Percentiles rank a stretch among this genome's conserved stretches.
These are phyloP conservation scores for Cydia strobilella DNA, from an alignment of 1,140 invertebrate species.

Conservation along the genomic window DNA sequence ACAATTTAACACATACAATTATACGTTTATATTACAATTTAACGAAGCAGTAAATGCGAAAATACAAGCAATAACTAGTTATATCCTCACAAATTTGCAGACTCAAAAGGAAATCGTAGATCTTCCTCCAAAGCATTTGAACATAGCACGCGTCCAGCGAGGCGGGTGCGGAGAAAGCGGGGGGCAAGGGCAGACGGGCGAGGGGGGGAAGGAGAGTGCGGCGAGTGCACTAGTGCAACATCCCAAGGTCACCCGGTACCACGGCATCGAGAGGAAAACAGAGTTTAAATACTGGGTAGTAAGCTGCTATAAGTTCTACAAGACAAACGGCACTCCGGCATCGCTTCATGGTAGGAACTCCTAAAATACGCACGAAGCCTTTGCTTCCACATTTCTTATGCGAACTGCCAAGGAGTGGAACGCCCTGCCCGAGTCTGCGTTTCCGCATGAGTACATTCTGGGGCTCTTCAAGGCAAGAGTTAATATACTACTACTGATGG, in stretches of 20 bases:
- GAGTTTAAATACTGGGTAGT: not conserved
- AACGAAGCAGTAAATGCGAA: not conserved
- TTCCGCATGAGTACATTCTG: too few species aligned
- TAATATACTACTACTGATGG: too few species aligned
- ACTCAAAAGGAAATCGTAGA: not conserved
- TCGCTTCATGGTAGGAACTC: too few species aligned
- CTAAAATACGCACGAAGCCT: too few species aligned
- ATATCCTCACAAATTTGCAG: not conserved
- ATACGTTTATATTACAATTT: too few species aligned
- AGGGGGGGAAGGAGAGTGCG: constrained; percentile 32
- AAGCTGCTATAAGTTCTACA: too few species aligned
- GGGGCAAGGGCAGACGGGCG: constrained; percentile 26
- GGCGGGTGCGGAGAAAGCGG: constrained; percentile 28
- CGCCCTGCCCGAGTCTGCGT: too few species aligned
- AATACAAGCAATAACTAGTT: not conserved
- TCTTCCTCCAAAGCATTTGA: not conserved
- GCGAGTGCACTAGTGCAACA: constrained; percentile 47
- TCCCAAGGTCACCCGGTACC: constrained; percentile 56
- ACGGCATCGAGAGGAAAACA: constrained; percentile 28
- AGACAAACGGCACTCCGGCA: too few species aligned
- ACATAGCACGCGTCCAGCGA: constrained; percentile 34
- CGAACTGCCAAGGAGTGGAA: too few species aligned
- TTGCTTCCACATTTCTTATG: too few species aligned
- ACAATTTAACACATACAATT: too few species aligned
- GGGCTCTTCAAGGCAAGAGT: too few species aligned